phyloP scores from a whole-genome alignment of 2,888 invertebrate genomes.

The Helleia helle region DNA sequence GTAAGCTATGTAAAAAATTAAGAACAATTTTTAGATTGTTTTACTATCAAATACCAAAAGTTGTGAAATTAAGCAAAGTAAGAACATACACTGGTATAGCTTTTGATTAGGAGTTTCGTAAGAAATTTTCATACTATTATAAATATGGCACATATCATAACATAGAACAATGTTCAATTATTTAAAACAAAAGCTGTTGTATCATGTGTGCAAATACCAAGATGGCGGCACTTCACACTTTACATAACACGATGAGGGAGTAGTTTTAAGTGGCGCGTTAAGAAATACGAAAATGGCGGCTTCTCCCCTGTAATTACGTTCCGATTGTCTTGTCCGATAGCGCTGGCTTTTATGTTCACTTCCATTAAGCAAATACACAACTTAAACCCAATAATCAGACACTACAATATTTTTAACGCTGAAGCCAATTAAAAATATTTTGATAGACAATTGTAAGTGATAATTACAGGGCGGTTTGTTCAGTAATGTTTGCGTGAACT shows the following conservation, averaged over 20 bases:
- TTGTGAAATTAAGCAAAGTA: too few species aligned
- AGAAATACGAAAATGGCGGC: constrained; percentile 28
- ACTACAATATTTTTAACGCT: constrained; percentile 59
- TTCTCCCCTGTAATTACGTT: constrained; percentile 56
- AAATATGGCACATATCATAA: too few species aligned
- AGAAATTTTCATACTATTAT: too few species aligned
- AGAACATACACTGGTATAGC: too few species aligned
- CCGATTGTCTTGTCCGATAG: constrained; percentile 60
- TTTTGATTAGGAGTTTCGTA: too few species aligned
- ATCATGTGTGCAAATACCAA: constrained; percentile 4
- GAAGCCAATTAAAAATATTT: constrained; percentile 70
- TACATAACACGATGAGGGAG: constrained; percentile 25
- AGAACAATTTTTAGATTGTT: too few species aligned
- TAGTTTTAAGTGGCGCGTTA: constrained; percentile 64
- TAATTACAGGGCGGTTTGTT: constrained; percentile 43
- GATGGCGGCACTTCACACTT: background rate
- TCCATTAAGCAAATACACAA: constrained; percentile 74
- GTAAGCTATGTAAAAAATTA: too few species aligned
- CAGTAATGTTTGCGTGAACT: constrained; percentile 46
- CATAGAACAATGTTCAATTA: too few species aligned
- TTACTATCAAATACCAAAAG: too few species aligned
- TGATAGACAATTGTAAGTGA: constrained; percentile 64
- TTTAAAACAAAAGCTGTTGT: constrained; percentile 2
- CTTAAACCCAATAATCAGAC: constrained; percentile 60
- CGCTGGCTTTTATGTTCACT: constrained; percentile 66